phyloP scores from a whole-genome alignment of 1,140 invertebrate species.

The Plutomurus gul region DNA sequence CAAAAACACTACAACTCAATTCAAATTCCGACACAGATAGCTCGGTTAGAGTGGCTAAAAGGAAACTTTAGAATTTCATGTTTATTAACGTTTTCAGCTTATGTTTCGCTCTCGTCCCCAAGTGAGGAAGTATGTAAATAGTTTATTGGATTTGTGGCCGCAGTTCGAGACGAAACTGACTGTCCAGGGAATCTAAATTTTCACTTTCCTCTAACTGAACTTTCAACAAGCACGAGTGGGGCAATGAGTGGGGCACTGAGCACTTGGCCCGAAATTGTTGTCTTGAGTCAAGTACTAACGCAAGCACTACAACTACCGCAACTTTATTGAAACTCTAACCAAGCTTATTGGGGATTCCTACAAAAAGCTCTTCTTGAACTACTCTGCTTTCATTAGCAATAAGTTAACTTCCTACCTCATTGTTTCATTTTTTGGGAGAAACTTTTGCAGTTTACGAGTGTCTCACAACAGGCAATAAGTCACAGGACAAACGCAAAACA shows the following conservation, averaged over 20 bases:
- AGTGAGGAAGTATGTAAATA: constrained; percentile 11
- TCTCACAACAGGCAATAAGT: too few relatives aligned
- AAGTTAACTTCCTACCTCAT: too few relatives aligned
- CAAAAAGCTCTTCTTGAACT: background rate
- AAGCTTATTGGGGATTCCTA: too few relatives aligned
- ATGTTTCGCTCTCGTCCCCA: background rate
- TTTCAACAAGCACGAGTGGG: background rate
- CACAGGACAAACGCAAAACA: too few relatives aligned
- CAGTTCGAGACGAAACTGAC: background rate
- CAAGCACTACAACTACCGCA: too few relatives aligned
- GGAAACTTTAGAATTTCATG: constrained; percentile 13
- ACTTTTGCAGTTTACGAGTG: too few relatives aligned
- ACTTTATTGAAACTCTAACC: constrained; percentile 19
- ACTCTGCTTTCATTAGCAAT: too few relatives aligned
- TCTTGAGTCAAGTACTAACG: constrained; percentile 3
- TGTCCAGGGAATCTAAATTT: constrained; percentile 17
- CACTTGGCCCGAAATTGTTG: background rate
- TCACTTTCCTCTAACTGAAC: background rate
- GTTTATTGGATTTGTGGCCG: constrained; percentile 15
- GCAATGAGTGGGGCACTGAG: background rate
- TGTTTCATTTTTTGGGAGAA: too few relatives aligned
- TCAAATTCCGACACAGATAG: background rate
- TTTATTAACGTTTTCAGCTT: constrained; percentile 10
- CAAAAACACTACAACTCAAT: background rate
- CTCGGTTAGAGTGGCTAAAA: background rate